A percentile compares a stretch with the other conserved stretches of the same genome.
These are phyloP conservation scores for Gobius niger DNA, from an alignment of 2,113 vertebrate species.

Conservation along the genomic window DNA sequence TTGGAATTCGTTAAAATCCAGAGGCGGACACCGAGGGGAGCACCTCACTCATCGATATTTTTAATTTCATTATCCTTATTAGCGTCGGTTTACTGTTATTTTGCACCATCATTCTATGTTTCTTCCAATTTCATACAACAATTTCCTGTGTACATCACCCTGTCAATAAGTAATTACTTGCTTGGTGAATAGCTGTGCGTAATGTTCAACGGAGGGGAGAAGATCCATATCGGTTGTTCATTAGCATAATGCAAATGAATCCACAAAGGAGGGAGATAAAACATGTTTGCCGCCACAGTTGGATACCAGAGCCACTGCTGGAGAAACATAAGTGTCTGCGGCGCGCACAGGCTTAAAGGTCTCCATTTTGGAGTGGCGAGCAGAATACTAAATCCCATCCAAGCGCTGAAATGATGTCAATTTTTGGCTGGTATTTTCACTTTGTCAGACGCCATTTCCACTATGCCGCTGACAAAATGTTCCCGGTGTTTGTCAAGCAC, in stretches of 20 bases:
- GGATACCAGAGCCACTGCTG: constrained; percentile 46
- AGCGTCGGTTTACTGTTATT: constrained; percentile 13
- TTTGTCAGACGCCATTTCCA: constrained; percentile 15
- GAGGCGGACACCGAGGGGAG: constrained; percentile 31
- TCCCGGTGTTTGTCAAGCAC: constrained; percentile 32
- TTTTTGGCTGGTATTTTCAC: constrained; percentile 3
- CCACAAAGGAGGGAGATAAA: constrained; percentile 31
- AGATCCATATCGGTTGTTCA: constrained; percentile 67
- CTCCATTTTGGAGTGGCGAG: constrained; percentile 19
- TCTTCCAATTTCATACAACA: constrained; percentile 64
- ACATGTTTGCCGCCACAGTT: constrained; percentile 58
- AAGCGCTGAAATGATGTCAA: constrained; percentile 14
- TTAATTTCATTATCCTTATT: constrained; percentile 50
- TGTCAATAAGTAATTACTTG: constrained; percentile 80
- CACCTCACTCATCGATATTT: constrained; percentile 38
- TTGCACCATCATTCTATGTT: constrained; percentile 45
- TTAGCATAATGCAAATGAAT: constrained; percentile 74
- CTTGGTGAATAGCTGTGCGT: constrained; percentile 66
- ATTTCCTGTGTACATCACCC: constrained; percentile 70
- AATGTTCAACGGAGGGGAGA: constrained; percentile 69
- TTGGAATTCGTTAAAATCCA: constrained; percentile 68
- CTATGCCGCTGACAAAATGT: background rate
- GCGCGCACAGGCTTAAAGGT: constrained; percentile 49
- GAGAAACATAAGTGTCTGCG: constrained; percentile 50
- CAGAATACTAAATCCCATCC: constrained; percentile 35